Evolutionary conservation across 2,888 invertebrate genomes (phyloP), one percentile per base, ranked within the genome.

Genomic region (Diaphora mendica): DNA sequence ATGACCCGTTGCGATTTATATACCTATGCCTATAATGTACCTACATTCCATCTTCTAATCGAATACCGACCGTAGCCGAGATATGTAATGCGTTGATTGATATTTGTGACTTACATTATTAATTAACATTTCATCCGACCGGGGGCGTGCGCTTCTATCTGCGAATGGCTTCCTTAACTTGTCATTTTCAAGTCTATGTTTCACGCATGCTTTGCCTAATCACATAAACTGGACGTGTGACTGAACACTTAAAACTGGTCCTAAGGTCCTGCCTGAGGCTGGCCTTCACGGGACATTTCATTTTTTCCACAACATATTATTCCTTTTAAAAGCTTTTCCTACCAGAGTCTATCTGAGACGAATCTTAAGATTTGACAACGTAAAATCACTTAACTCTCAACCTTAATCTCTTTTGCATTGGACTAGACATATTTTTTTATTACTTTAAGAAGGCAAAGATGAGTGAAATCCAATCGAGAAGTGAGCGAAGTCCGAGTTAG

Each of bases 361-460:
- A 85, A 82, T 80, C 77, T 75, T 77, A 79, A 82, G 79, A 83
- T 85, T 88, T 87, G 85, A 87, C 87, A 88, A 90, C 44, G 85
- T 90, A 88, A 88, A 90, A 90, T 90, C 89, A 94, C 94, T 93
- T 92, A 94, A 89, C 90, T 89, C 91, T 92, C 91, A 90, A 91
- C 92, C 91, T 92, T 94, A 95, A 95, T 95, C 94, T 95, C 95
- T 93, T 94, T 95, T 90, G 92, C 91, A 93, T 93, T 94, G 94
- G 95, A 95, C 95, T 95, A 95, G 95, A 95, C 94, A 94, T 94
- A 93, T 94, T 92, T 90, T 70, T 64, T 87, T 71, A 92, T 93
- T 93, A 94, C 91, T 94, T 93, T 92, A 93, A 90, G 94, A 95
- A 95, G 95, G 95, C 94, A 94, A 94, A 95, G 94, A 92, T 90